These are phyloP conservation scores for Ctenoplectra terminalis DNA, from an alignment of 1,140 invertebrate genomes.

Conservation along the genomic window DNA sequence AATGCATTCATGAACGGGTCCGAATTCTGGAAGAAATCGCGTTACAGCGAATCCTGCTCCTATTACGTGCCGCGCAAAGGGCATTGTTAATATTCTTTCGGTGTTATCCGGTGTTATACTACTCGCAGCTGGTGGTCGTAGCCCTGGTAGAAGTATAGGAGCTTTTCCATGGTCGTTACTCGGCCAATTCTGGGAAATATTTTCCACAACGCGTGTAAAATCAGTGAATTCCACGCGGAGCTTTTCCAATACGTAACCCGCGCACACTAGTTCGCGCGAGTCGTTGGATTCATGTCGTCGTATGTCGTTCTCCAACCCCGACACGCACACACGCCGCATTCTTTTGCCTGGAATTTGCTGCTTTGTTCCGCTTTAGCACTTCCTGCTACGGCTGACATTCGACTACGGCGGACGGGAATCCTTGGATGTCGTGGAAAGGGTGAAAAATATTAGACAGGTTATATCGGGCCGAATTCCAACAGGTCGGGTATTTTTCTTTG, in stretches of 20 bases:
- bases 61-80: constrained; percentile 29
- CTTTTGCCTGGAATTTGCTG: constrained; percentile 57
- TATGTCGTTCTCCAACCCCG: constrained; percentile 8
- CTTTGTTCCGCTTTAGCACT: constrained; percentile 55
- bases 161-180: constrained; percentile 53
- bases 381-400: constrained; percentile 18
- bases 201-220: constrained; percentile 66
- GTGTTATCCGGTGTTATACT: constrained; percentile 23
- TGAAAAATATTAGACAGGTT: constrained; percentile 66
- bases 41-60: constrained; percentile 42
- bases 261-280: not conserved
- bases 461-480: constrained; percentile 35
- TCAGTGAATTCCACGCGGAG: constrained; percentile 69
- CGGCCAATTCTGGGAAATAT: constrained; percentile 68
- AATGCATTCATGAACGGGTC: constrained; percentile 74
- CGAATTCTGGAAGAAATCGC: constrained; percentile 67
- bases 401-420: constrained; percentile 16
- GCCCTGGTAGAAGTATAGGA: not conserved
- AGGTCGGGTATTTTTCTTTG: not conserved
- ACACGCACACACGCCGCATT: constrained; percentile 49
- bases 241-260: constrained; percentile 71
- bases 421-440: constrained; percentile 28
- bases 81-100: constrained; percentile 67
- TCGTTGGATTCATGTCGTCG: not conserved
- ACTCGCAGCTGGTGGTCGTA: not conserved